These are phyloP conservation scores for Mionectes olivaceus DNA, from an alignment of 2,797 vertebrate genomes.

Conservation along the genomic window DNA sequence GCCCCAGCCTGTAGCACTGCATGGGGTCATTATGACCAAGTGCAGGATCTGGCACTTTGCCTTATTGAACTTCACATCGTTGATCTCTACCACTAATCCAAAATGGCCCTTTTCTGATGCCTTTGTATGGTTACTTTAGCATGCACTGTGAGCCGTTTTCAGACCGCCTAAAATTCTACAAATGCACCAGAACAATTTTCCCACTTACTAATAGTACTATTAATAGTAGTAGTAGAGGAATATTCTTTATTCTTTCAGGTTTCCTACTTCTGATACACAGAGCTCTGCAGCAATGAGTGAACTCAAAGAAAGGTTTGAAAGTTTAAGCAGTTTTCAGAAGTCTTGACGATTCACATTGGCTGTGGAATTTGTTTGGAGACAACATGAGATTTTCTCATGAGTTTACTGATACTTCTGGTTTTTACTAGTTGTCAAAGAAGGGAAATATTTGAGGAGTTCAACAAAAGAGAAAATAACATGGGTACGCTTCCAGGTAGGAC, in stretches of 20 bases:
- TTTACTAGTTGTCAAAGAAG: neutral
- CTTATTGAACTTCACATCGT: neutral
- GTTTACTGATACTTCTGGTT: neutral
- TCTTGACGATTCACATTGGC: neutral
- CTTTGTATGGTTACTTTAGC: neutral
- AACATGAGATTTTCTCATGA: neutral
- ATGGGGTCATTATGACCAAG: neutral
- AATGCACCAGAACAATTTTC: neutral
- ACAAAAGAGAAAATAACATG: neutral
- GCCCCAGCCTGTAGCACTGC: neutral
- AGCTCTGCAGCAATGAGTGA: neutral
- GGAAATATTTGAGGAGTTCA: neutral
- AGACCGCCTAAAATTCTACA: neutral
- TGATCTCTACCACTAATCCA: neutral
- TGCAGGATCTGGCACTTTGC: neutral
- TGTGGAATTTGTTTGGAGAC: neutral
- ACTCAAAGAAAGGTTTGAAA: neutral
- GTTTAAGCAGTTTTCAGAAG: neutral
- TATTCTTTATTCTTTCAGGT: neutral
- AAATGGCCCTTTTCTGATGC: neutral
- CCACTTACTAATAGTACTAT: neutral
- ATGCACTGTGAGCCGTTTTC: neutral
- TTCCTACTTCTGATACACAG: neutral
- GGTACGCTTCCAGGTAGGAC: fast-evolving
- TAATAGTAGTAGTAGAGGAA: neutral